Evolutionary conservation across 2,113 vertebrate genomes (phyloP), one percentile per base, ranked within the genome.

Genomic region (Trichechus manatus): DNA sequence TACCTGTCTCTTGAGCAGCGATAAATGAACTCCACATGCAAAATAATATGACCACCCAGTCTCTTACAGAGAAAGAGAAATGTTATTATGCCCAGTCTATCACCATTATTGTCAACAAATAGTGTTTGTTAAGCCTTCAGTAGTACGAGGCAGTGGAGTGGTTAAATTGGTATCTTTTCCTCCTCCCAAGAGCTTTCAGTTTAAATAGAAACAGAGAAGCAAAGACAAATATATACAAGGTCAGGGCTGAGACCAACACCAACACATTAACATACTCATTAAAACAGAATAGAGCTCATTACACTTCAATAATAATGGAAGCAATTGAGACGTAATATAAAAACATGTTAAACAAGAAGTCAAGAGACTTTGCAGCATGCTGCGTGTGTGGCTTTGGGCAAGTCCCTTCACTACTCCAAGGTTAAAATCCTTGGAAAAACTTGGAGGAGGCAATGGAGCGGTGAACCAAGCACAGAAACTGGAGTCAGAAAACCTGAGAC

Each of bases 201-300:
- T 98, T 97, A 96, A 97, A 96, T 88, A 97, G 91, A 97, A 97
- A 95, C 82, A 63, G 47, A 95, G 64, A 64, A 72, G 89, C 93
- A 97, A 95, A 97, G 89, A 96, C 92, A 97, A 97, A 97, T 75
- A 96, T 75, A 84, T 68, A 95, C 91, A 97, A 97, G 96, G 96
- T 98, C 97, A 97, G 93, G 47, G 42, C 59, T 91, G 91, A 97
- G 83, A 87, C 93, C 91, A 93, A 96, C 66, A 80, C 33, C 70
- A 95, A 93, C 82, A 97, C 33, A 94, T 97, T 97, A 97, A 86
- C 93, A 93, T 97, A 92, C 11, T 97, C 96, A 97, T 97, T 97
- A 98, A 96, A 95, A 96, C 79, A 96, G 80, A 95, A 72, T 59
- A 50, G 36, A 74, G 22, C 83, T 95, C 92, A 96, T 94, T 96